Conservation (phyloP, 2,113 vertebrate species). For the Thymallus thymallus region DNA sequence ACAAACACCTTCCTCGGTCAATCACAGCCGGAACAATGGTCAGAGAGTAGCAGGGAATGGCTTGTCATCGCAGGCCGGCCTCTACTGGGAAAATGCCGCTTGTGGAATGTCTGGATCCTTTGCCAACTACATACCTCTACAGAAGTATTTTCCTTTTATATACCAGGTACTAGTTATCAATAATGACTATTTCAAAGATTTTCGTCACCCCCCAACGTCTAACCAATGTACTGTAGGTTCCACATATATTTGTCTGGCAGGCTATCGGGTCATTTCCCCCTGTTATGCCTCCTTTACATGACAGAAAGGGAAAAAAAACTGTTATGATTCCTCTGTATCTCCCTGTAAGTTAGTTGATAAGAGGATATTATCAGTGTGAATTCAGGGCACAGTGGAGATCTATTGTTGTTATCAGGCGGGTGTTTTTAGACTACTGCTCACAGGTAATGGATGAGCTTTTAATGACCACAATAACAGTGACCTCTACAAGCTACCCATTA, state of each 20-base stretch:
- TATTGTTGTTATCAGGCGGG: constrained; percentile 8
- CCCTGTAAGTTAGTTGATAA: constrained; percentile 1
- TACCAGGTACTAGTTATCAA: constrained; percentile 48
- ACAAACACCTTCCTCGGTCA: constrained; percentile 82
- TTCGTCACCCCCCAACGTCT: neutral
- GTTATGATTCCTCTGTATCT: neutral
- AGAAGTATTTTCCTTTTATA: constrained; percentile 12
- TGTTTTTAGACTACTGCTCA: constrained; percentile 14
- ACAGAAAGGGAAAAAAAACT: neutral
- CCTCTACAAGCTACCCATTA: constrained; percentile 5
- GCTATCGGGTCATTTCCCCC: constrained; percentile 14
- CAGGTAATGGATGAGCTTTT: neutral
- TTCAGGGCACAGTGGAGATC: neutral
- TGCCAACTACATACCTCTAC: constrained; percentile 48
- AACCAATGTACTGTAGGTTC: neutral
- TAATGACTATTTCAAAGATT: constrained; percentile 7
- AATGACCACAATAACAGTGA: constrained; percentile 4
- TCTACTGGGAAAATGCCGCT: constrained; percentile 55
- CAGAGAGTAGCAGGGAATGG: constrained; percentile 63
- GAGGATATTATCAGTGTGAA: neutral
- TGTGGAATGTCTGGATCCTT: constrained; percentile 63
- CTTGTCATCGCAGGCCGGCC: constrained; percentile 68
- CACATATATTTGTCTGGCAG: neutral
- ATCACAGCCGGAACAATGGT: constrained; percentile 77
- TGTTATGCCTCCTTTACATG: neutral